phyloP scores from a whole-genome alignment of 2,113 vertebrate species.

The Tragelaphus scriptus region DNA sequence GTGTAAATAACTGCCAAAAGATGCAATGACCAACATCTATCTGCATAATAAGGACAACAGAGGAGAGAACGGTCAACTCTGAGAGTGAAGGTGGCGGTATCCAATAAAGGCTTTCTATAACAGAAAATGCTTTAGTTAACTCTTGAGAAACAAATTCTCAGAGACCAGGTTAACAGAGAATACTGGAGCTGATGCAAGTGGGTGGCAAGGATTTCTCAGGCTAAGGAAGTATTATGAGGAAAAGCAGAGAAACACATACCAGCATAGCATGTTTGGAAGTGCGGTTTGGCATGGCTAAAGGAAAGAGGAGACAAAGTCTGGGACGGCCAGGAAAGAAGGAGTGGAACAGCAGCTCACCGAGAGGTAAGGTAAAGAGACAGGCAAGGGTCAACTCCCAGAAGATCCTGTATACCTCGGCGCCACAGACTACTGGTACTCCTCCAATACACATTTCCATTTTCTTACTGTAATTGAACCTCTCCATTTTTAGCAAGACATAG shows the following conservation, averaged over 20 bases:
- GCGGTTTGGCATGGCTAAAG: neutral
- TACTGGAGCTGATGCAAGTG: neutral
- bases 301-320: neutral
- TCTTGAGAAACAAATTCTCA: slow-evolving; percentile 13
- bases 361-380: neutral
- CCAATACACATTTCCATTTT: neutral
- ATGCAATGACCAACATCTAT: neutral
- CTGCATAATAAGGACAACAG: neutral
- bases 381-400: neutral
- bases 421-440: neutral
- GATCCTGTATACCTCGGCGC: neutral
- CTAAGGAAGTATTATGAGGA: neutral
- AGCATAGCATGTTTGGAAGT: neutral
- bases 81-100: neutral
- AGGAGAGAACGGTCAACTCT: neutral
- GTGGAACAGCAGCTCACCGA: neutral
- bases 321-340: neutral
- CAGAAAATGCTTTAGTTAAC: neutral
- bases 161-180: neutral
- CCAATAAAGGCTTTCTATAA: neutral
- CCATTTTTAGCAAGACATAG: neutral
- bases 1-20: neutral
- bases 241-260: neutral
- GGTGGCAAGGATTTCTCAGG: neutral
- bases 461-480: neutral